These are phyloP conservation scores for Desoria tigrina DNA, from an alignment of 2,888 invertebrate species.

Conservation along the genomic window DNA sequence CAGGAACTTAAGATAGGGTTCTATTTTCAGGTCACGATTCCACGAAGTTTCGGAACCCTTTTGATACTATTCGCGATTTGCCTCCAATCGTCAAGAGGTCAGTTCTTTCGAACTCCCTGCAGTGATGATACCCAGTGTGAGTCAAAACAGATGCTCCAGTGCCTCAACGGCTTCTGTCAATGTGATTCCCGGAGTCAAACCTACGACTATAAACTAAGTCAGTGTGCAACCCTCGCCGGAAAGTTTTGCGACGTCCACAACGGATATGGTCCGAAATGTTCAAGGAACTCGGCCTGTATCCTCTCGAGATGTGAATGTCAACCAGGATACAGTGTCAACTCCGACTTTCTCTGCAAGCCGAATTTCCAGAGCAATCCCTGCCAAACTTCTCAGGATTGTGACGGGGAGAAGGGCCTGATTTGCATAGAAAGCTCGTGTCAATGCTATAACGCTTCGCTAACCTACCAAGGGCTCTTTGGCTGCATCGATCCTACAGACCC, in stretches of 20 bases:
- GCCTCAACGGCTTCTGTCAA: constrained; percentile 32
- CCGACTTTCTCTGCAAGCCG: constrained; percentile 33
- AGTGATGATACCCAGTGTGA: constrained; percentile 23
- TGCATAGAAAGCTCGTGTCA: constrained; percentile 31
- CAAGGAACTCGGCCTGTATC: constrained; percentile 30
- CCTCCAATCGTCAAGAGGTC: constrained; percentile 5
- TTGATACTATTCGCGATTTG: too few relatives aligned
- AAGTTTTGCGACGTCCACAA: constrained; percentile 19
- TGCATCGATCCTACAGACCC: constrained; percentile 31
- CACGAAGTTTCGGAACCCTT: too few relatives aligned
- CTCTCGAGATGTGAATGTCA: constrained; percentile 25
- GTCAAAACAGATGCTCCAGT: constrained; percentile 27
- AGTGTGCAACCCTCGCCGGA: constrained; percentile 30
- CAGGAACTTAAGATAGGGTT: too few relatives aligned
- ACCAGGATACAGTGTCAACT: constrained; percentile 25
- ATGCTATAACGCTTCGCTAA: constrained; percentile 30
- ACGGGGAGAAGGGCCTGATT: constrained; percentile 21
- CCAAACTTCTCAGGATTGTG: constrained; percentile 23
- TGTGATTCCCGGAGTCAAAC: constrained; percentile 33
- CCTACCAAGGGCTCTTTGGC: constrained; percentile 37
- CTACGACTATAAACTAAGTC: constrained; percentile 28
- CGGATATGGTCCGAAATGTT: constrained; percentile 25
- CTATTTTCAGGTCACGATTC: too few relatives aligned
- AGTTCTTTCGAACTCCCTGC: constrained; percentile 32
- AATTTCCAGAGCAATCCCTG: constrained; percentile 29